Base-by-base conservation (phyloP, 2,797 vertebrate genomes). In the Cebuella pygmaea region DNA sequence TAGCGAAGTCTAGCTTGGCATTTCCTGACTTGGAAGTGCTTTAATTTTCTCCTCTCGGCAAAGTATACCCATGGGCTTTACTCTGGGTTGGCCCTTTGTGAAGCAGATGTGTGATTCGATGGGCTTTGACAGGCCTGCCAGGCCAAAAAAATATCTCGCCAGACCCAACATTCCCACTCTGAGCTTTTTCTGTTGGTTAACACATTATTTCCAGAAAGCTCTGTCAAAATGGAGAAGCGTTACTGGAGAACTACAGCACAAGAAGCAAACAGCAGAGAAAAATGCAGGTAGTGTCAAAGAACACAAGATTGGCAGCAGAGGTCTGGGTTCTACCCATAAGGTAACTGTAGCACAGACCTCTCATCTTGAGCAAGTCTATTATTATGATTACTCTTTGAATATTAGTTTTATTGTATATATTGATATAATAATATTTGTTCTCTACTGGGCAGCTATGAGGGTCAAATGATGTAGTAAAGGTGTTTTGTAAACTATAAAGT, bases 1-100 rank as follows among this genome's bases (percentile, higher is more conserved):
- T 59, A 92, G 67, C 95, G 95, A 90, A 97, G 61, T 82, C 91
- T 55, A 48, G 67, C 61, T 88, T 96, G 93, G 95, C 90, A 92
- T 97, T 97, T 97, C 96, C 97, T 94, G 95, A 85, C 75, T 98
- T 95, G 92, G 81, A 97, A 97, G 85, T 96, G 59, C 61, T 98
- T 97, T 96, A 97, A 97, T 96, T 97, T 7, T 1, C 94, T 96
- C 81, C 95, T 95, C 92, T 97, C 9, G 11, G 84, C 74, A 78
- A 97, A 92, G 78, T 61, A 33, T 93, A 46, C 94, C 83, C 91
- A n/a, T 9, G 80, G 91, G 88, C 33, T 97, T 96, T 52, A 15
- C 87, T 94, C 72, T 92, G 83, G 61, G 46, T 96, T 96, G 92
- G 87, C 41, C 52, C 72, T 91, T 94, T 92, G 52, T 93, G 81